Conservation (phyloP, 2,113 vertebrate genomes). For the Drymodes brunneopygia region DNA sequence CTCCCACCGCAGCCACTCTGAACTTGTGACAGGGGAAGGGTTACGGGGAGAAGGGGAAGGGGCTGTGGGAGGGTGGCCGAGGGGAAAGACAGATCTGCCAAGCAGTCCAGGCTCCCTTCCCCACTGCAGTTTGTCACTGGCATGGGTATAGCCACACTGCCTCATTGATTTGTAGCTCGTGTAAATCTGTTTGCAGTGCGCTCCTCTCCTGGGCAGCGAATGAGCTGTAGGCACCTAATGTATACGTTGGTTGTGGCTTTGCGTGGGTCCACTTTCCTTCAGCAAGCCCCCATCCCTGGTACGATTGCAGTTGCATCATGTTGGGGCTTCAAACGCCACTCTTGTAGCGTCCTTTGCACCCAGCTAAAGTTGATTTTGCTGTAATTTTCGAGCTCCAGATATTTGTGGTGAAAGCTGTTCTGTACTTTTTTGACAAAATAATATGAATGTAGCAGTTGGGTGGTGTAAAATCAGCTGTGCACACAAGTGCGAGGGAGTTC, state of each 20-base stretch:
- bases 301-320: background rate
- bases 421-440: conserved; percentile 35
- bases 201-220: background rate
- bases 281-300: background rate
- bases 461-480: conserved; percentile 30
- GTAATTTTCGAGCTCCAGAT: background rate
- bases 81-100: background rate
- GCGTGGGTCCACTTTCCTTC: background rate
- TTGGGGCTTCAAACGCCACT: background rate
- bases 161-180: background rate
- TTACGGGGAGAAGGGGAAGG: background rate
- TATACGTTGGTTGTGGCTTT: background rate
- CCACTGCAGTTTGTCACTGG: background rate
- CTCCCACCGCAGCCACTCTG: background rate
- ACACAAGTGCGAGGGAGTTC: conserved; percentile 29
- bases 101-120: background rate
- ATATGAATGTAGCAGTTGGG: background rate
- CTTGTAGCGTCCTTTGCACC: conserved; percentile 15
- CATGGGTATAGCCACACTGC: background rate
- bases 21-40: background rate
- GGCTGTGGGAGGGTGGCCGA: background rate
- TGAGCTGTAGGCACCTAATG: background rate
- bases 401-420: conserved; percentile 16
- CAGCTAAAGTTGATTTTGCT: conserved; percentile 59
- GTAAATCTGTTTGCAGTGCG: background rate